Base-by-base conservation (phyloP, 2,113 vertebrate species). In the Furnarius figulus region DNA sequence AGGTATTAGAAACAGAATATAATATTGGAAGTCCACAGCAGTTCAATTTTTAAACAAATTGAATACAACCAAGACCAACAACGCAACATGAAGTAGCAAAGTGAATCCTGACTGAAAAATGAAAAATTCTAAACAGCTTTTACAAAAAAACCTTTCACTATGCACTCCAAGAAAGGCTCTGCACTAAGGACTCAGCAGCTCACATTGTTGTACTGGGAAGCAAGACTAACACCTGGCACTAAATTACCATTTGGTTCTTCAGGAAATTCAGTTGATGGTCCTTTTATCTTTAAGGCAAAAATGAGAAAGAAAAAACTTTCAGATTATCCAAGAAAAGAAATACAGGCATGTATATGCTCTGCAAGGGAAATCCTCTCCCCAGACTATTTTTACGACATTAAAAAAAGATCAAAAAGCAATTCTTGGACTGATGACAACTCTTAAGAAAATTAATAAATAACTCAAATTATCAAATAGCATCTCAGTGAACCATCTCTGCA, bases 1-100 rank as follows among this genome's bases (percentile, higher is more conserved):
- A 78, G 72, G 14, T 67, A 90, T 71, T 35, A 55, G 82, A 85
- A 91, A 93, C 77, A 65, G n/a, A 83, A 63, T 68, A 16, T 62
- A 90, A 91, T 55, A 77, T 12, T 62, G 90, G 68, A 92, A 91
- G 88, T 81, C 85, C 92, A 86, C 85, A 92, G 88, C 89, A 86
- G 85, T 50, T 89, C 14, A 1, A 46, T 70, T 92, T 85, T 46
- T 42, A 88, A 82, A 82, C 62, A 87, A 72, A 72, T 0, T 55
- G 72, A 85, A 90, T 42, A 88, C 85, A 90, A 65, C 66, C 40
- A 65, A 96, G 95, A 86, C 62, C 72, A 90, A 42, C n/a, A 76
- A 23, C 76, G 92, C 94, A 90, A 79, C 55, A 35, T 11, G 15
- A 93, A 86, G 88, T 53, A 27, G 74, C 74, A 73, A 93, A 93